A percentile compares a stretch with the other conserved stretches of the same genome.
These are phyloP conservation scores for Macaria liturata DNA, from an alignment of 2,888 invertebrate genomes.

Conservation along the genomic window DNA sequence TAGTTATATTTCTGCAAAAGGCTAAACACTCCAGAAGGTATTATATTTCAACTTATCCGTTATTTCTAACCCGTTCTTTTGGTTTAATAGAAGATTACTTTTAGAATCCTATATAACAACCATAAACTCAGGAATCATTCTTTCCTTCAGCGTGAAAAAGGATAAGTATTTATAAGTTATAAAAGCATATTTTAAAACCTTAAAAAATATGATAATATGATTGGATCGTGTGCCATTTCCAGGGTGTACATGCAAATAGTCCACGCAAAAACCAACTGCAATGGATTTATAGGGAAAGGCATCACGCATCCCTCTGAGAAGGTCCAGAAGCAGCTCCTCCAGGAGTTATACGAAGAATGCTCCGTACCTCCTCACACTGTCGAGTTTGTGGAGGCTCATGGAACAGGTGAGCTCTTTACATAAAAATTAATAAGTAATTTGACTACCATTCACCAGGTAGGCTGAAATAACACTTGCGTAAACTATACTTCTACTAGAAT, in stretches of 20 bases:
- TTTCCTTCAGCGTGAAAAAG: no score
- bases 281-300: slow-evolving; percentile 89
- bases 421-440: no score
- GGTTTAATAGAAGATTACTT: no score
- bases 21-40: slow-evolving; percentile 84
- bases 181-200: no score
- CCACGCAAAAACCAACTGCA: slow-evolving; percentile 91
- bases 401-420: slow-evolving; percentile 82
- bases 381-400: slow-evolving; percentile 94
- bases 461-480: not conserved
- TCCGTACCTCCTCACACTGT: slow-evolving; percentile 87
- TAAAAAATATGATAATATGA: no score
- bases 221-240: slow-evolving; percentile 6
- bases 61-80: no score
- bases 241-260: slow-evolving; percentile 87
- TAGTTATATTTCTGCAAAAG: slow-evolving; percentile 88
- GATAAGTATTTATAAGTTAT: no score
- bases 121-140: no score
- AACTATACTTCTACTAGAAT: not conserved
- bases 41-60: no score
- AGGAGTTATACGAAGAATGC: slow-evolving; percentile 87
- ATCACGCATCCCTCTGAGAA: slow-evolving; percentile 87
- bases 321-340: slow-evolving; percentile 84
- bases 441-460: not conserved
- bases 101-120: no score